phyloP scores from a whole-genome alignment of 92 coral and sea anemone species.

The Siderastrea siderea region DNA sequence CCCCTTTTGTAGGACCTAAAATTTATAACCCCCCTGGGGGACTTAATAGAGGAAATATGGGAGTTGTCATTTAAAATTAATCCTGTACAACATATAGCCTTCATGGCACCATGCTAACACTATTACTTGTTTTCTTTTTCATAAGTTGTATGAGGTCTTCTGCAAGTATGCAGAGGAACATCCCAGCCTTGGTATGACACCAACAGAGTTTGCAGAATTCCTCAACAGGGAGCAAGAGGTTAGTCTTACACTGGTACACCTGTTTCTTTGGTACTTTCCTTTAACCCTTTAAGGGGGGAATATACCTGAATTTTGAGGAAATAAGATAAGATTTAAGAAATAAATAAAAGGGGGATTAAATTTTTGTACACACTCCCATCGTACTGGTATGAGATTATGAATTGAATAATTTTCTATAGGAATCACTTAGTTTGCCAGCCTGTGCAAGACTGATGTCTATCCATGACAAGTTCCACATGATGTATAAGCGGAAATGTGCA shows the following conservation, averaged over 20 bases:
- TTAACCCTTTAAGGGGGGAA: no score
- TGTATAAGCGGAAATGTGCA: conserved; percentile 89
- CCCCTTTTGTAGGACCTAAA: no score
- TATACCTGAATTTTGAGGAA: no score
- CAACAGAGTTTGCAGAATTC: conserved; percentile 84
- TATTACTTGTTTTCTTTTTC: not conserved
- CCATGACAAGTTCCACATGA: conserved; percentile 89
- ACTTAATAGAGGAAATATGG: no score
- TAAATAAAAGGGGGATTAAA: no score
- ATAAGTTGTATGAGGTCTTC: conserved; percentile 74
- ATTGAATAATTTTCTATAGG: conserved; percentile 44
- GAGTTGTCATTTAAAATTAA: no score
- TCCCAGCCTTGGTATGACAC: conserved; percentile 86
- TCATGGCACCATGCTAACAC: no score
- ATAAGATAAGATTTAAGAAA: no score
- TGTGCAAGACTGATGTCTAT: conserved; percentile 79
- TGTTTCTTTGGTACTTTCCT: no score
- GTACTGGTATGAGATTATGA: not conserved
- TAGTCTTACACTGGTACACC: not conserved
- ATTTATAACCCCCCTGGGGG: no score
- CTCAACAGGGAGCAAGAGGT: conserved; percentile 89
- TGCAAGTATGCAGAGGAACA: conserved; percentile 83
- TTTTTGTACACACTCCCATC: no score
- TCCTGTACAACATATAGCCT: no score
- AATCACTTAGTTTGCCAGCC: conserved; percentile 75